Conservation (phyloP, 2,113 vertebrate genomes). For the Pimephales promelas region DNA sequence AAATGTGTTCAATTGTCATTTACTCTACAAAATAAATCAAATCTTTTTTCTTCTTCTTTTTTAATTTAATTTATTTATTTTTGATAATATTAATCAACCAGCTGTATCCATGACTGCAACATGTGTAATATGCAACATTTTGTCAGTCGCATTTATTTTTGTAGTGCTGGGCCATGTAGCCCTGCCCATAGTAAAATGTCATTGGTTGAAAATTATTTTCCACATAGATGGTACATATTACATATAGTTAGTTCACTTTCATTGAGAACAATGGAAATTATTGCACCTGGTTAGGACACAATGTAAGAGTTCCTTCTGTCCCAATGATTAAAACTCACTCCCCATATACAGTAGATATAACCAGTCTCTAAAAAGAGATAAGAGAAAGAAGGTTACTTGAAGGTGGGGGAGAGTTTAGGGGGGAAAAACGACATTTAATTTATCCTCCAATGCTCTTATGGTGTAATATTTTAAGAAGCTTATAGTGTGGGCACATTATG, state of each 20-base stretch:
- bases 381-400: constrained; percentile 32
- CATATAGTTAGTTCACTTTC: neutral
- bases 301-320: neutral
- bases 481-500: constrained; percentile 19
- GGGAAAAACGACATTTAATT: constrained; percentile 11
- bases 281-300: neutral
- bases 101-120: no score
- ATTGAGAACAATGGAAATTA: neutral
- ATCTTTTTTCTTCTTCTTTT: no score
- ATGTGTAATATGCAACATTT: no score
- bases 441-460: constrained; percentile 27
- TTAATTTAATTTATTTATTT: no score
- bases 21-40: no score
- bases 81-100: no score
- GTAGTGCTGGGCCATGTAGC: neutral
- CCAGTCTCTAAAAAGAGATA: constrained; percentile 20
- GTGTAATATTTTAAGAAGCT: constrained; percentile 42
- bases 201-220: neutral
- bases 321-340: neutral
- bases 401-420: constrained; percentile 24
- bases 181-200: neutral
- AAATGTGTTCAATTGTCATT: neutral
- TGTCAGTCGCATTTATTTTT: no score
- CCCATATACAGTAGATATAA: neutral
- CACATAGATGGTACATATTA: neutral